phyloP scores from a whole-genome alignment of 2,113 vertebrate genomes.

The Takifugu bimaculatus region DNA sequence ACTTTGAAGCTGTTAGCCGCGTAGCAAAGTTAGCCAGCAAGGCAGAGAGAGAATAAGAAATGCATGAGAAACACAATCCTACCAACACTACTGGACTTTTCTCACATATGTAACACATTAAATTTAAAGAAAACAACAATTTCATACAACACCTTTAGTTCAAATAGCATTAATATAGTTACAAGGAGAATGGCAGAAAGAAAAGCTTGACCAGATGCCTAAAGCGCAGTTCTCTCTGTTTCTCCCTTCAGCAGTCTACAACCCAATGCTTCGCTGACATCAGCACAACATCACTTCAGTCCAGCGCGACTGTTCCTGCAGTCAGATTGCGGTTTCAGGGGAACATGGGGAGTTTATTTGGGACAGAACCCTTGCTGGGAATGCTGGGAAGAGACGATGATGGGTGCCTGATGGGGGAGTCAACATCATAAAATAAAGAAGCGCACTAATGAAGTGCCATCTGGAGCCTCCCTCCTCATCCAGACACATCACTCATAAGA shows the following conservation, averaged over 20 bases:
- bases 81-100: too few relatives aligned
- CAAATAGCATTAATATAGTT: background rate
- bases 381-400: background rate
- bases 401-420: background rate
- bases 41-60: too few relatives aligned
- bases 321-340: constrained; percentile 46
- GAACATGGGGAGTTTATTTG: constrained; percentile 20
- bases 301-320: constrained; percentile 63
- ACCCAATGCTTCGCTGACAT: constrained; percentile 45
- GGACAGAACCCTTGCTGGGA: background rate
- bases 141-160: background rate
- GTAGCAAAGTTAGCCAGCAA: background rate
- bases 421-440: background rate
- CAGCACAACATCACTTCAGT: constrained; percentile 63
- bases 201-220: background rate
- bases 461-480: constrained; percentile 11
- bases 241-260: constrained; percentile 35
- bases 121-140: too few relatives aligned
- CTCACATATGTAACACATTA: too few relatives aligned
- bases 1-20: constrained; percentile 5
- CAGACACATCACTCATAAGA: constrained; percentile 19
- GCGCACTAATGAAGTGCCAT: constrained; percentile 13
- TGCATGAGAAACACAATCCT: too few relatives aligned
- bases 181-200: background rate
- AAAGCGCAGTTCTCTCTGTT: background rate